phyloP scores from a whole-genome alignment of 2,797 vertebrate genomes.

The Syncerus caffer region DNA sequence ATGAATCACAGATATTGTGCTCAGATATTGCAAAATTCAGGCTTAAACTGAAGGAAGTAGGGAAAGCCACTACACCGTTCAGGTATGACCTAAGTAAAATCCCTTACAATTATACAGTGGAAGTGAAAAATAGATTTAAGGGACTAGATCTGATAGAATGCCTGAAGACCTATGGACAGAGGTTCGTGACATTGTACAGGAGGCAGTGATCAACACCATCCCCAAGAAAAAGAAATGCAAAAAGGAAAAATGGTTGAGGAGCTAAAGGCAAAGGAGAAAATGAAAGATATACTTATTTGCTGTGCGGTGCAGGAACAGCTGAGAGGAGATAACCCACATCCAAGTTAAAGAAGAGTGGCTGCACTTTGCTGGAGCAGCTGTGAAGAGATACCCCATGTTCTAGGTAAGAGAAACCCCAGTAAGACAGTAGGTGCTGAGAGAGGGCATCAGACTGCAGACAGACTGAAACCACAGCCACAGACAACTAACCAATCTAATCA shows the following conservation, averaged over 20 bases:
- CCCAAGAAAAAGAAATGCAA: not conserved
- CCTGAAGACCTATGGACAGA: not conserved
- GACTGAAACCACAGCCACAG: too few species aligned
- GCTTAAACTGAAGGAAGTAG: not conserved
- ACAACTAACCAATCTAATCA: too few species aligned
- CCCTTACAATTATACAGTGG: not conserved
- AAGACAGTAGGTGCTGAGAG: too few species aligned
- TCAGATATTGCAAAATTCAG: not conserved
- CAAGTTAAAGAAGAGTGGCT: too few species aligned
- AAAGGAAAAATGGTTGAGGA: not conserved
- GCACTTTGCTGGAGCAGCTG: too few species aligned
- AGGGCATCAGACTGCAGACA: too few species aligned
- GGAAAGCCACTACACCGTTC: not conserved
- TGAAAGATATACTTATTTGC: not conserved
- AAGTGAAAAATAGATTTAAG: not conserved
- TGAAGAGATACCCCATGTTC: too few species aligned
- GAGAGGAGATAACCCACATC: too few species aligned
- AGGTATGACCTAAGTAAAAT: not conserved
- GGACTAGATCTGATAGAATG: not conserved
- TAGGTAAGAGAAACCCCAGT: too few species aligned
- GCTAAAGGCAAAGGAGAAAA: not conserved
- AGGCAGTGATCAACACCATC: not conserved
- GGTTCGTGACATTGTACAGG: not conserved
- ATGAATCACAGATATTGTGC: not conserved
- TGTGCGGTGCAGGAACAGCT: fast-evolving